These are phyloP conservation scores for Nyctibius grandis DNA, from an alignment of 2,797 vertebrate genomes.

Conservation along the genomic window DNA sequence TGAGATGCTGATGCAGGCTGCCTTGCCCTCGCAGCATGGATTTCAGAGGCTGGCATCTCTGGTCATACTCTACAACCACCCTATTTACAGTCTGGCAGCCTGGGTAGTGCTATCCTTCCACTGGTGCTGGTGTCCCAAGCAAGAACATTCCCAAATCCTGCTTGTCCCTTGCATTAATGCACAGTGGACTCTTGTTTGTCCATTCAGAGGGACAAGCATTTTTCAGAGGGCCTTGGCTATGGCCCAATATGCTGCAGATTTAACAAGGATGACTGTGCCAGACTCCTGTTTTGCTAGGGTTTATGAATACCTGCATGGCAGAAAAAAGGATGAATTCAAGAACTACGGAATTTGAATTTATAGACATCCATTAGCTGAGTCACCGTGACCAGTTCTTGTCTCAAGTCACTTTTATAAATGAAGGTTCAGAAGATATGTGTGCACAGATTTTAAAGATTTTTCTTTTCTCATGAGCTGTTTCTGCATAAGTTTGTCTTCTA, in stretches of 20 bases:
- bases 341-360: neutral
- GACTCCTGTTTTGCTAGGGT: neutral
- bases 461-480: neutral
- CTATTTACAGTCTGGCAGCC: neutral
- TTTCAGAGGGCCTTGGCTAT: neutral
- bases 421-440: neutral
- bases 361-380: neutral
- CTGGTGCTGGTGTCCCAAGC: accelerated
- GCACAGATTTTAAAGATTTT: neutral
- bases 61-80: neutral
- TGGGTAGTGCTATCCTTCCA: neutral
- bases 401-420: neutral
- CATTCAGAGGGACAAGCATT: neutral
- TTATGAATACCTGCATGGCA: neutral
- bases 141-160: neutral
- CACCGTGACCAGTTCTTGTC: neutral
- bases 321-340: neutral
- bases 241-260: neutral
- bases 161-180: neutral
- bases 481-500: neutral
- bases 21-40: neutral
- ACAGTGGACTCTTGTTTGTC: neutral
- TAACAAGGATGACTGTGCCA: neutral
- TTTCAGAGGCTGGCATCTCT: neutral
- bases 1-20: neutral